Conservation (phyloP, 2,888 invertebrate species). For the Philereme transversata region DNA sequence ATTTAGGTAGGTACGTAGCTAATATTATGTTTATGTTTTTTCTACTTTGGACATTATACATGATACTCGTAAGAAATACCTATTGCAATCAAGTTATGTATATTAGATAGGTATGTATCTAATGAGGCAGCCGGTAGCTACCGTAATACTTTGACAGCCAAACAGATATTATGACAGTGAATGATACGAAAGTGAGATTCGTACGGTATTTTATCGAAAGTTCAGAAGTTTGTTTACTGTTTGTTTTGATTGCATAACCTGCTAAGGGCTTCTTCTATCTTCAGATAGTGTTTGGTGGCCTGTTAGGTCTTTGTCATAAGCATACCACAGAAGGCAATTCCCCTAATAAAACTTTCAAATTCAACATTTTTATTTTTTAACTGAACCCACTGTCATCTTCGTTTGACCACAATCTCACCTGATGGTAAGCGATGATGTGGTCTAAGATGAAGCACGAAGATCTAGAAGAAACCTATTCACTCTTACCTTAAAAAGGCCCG, state of each 20-base stretch:
- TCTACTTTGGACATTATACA: not conserved
- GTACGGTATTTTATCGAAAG: conserved; percentile 18
- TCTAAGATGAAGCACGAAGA: too few relatives aligned
- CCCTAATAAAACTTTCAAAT: too few relatives aligned
- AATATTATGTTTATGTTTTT: not conserved
- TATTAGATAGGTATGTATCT: conserved; percentile 44
- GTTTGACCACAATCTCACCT: too few relatives aligned
- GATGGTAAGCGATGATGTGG: too few relatives aligned
- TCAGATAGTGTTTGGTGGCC: not conserved
- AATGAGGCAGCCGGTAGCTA: conserved; percentile 60
- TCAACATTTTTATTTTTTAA: too few relatives aligned
- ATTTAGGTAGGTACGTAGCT: too few relatives aligned
- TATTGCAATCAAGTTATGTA: conserved; percentile 52
- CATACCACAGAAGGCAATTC: too few relatives aligned
- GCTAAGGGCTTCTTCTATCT: conserved; percentile 2
- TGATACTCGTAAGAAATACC: not conserved
- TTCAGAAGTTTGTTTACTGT: conserved; percentile 14
- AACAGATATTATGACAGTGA: conserved; percentile 50
- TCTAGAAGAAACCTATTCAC: too few relatives aligned
- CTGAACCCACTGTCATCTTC: too few relatives aligned
- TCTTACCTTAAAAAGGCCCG: too few relatives aligned
- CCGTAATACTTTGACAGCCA: conserved; percentile 54
- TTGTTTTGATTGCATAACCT: conserved; percentile 13
- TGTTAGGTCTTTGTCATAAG: too few relatives aligned
- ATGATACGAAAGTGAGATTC: conserved; percentile 56